Evolutionary conservation across 2,113 vertebrate genomes (phyloP).

Genomic region (Lagopus leucura): DNA sequence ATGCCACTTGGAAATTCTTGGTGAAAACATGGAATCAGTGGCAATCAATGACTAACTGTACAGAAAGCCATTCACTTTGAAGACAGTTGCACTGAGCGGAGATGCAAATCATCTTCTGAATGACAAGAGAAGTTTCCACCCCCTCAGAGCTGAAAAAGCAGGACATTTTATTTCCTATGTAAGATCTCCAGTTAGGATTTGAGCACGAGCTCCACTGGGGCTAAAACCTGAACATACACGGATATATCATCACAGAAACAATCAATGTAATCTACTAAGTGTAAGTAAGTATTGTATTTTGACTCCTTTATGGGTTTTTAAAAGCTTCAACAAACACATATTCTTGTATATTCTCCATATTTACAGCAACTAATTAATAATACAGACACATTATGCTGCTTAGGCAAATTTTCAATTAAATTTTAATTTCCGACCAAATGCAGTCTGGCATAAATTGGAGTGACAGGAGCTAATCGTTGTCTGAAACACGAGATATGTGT

Average conservation of each 20-base stretch:
- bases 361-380: not conserved
- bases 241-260: not conserved
- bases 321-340: not conserved
- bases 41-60: not conserved
- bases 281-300: not conserved
- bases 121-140: not conserved
- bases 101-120: not conserved
- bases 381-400: not conserved
- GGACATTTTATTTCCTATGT: not conserved
- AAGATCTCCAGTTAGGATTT: not conserved
- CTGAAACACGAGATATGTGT: not conserved
- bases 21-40: not conserved
- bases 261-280: not conserved
- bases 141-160: not conserved
- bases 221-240: not conserved
- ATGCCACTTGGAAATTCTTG: not conserved
- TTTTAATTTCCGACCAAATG: conserved; percentile 8
- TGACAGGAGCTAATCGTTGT: not conserved
- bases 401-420: not conserved
- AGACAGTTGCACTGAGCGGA: not conserved
- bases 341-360: not conserved
- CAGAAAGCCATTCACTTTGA: not conserved
- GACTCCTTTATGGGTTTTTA: not conserved
- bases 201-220: not conserved
- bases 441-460: not conserved